phyloP scores from a whole-genome alignment of 2,113 vertebrate genomes.

The Cololabis saira region DNA sequence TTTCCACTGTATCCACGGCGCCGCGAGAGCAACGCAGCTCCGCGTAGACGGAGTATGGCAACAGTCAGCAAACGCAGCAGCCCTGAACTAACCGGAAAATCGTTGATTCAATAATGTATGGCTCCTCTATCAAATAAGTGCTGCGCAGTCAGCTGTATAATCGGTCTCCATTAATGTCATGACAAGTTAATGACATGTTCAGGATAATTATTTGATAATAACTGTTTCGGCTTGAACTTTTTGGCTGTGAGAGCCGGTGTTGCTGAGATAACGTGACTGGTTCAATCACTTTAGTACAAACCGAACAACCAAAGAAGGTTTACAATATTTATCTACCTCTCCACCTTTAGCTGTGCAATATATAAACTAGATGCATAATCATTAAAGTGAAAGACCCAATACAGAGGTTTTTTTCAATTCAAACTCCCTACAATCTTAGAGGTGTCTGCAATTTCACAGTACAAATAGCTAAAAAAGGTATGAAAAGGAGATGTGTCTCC shows the following conservation, averaged over 20 bases:
- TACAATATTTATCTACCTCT: no score
- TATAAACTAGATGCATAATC: no score
- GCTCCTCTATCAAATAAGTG: constrained; percentile 21
- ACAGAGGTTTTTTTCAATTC: no score
- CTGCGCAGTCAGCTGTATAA: background rate
- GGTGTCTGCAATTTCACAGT: no score
- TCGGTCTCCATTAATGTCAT: constrained; percentile 4
- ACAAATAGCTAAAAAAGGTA: no score
- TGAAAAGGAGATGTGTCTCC: no score
- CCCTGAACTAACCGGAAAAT: constrained; percentile 32
- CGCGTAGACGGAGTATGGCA: constrained; percentile 42
- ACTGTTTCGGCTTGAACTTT: background rate
- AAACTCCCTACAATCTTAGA: no score
- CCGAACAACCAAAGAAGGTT: no score
- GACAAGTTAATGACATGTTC: constrained; percentile 19
- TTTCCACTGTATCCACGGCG: constrained; percentile 38
- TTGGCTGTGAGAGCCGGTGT: background rate
- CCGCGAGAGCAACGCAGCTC: constrained; percentile 47
- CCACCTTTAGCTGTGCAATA: background rate
- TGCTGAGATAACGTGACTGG: background rate
- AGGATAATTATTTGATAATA: constrained; percentile 11
- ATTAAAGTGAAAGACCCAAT: no score
- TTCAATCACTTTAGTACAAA: no score
- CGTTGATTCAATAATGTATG: constrained; percentile 43
- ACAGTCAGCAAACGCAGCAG: constrained; percentile 44